Percentiles rank a stretch among this genome's conserved stretches.
Conservation (phyloP, 2,113 vertebrate species). For the Coptodon bakossiorum region DNA sequence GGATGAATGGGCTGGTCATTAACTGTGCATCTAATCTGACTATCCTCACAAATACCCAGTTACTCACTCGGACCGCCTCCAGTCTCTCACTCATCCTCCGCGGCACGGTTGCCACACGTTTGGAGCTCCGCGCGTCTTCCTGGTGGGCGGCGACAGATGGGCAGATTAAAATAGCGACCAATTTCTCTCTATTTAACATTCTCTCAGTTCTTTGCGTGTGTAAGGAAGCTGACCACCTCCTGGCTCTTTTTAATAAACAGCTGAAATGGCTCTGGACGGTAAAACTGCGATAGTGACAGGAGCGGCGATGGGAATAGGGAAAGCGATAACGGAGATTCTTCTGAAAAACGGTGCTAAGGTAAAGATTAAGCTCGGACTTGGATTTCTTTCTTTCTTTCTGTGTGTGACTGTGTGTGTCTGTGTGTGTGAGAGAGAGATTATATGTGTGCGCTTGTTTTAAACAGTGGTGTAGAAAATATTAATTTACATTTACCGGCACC, state of each 20-base stretch:
- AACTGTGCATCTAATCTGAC: background rate
- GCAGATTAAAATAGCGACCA: background rate
- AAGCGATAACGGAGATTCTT: slow-evolving; percentile 44
- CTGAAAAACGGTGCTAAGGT: slow-evolving; percentile 63
- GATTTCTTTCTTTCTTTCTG: background rate
- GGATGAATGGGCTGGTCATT: background rate
- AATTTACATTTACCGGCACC: background rate
- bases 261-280: slow-evolving; percentile 26
- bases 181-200: background rate
- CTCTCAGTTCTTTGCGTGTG: background rate
- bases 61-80: background rate
- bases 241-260: background rate
- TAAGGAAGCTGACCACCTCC: background rate
- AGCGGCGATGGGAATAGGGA: slow-evolving; percentile 59
- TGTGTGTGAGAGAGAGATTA: background rate
- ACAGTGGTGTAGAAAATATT: background rate
- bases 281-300: slow-evolving; percentile 61
- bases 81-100: background rate
- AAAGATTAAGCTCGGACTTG: background rate
- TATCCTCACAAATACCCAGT: background rate
- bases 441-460: background rate
- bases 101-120: background rate
- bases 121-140: rapidly evolving
- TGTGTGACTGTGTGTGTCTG: background rate
- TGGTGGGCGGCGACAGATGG: background rate